Percentiles rank a stretch among this genome's conserved stretches.
Evolutionary conservation across 2,888 invertebrate genomes (phyloP).

Genomic region (Pyrochroa serraticornis): DNA sequence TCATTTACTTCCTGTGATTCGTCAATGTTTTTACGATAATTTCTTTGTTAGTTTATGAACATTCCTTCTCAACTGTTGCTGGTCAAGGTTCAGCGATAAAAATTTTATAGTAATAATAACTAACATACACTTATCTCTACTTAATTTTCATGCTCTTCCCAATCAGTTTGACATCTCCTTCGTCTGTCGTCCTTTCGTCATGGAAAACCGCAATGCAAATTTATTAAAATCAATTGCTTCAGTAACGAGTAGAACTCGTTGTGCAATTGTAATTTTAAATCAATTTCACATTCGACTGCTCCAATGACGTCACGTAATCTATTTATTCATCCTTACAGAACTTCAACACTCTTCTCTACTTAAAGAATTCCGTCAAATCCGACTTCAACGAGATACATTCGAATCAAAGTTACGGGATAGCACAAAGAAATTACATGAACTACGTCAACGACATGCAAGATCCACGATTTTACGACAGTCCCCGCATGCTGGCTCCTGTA

Average conservation of each 20-base stretch:
- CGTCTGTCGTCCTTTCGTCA: no score
- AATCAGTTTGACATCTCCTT: no score
- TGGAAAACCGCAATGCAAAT: background rate
- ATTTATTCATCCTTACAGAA: constrained; percentile 39
- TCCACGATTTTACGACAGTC: constrained; percentile 64
- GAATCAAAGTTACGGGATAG: constrained; percentile 44
- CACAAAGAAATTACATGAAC: constrained; percentile 50
- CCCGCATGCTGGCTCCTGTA: constrained; percentile 46
- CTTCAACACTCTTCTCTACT: constrained; percentile 46
- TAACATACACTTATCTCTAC: no score
- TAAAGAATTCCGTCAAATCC: constrained; percentile 42
- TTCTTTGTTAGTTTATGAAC: no score
- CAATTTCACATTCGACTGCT: background rate
- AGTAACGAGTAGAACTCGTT: background rate
- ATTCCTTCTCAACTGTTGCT: no score
- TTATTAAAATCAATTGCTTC: background rate
- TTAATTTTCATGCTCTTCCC: no score
- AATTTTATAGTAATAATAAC: no score
- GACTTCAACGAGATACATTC: constrained; percentile 38
- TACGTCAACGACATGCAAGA: constrained; percentile 57
- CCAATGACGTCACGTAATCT: no score
- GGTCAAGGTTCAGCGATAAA: no score
- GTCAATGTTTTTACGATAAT: no score
- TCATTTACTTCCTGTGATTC: no score
- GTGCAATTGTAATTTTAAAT: background rate